Evolutionary conservation across 2,113 vertebrate species (phyloP).

Genomic region (Bombycilla garrulus): DNA sequence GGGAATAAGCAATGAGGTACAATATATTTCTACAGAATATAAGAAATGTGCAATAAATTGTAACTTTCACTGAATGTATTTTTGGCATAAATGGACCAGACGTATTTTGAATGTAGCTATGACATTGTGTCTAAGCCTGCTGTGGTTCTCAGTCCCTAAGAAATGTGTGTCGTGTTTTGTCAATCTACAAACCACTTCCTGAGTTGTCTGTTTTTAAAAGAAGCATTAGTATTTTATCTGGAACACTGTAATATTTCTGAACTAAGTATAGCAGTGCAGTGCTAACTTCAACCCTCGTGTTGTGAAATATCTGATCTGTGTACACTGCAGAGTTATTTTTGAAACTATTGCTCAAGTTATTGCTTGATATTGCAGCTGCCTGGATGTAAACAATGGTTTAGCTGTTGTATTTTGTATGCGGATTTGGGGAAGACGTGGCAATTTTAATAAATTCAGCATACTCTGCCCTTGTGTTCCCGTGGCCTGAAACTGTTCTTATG

Average conservation of each 20-base stretch:
- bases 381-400: conserved; percentile 69
- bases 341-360: conserved; percentile 48
- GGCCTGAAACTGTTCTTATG: conserved; percentile 18
- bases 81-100: conserved; percentile 1
- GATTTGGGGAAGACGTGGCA: conserved; percentile 58
- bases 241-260: conserved; percentile 47
- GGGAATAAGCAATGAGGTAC: background rate
- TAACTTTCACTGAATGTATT: conserved; percentile 49
- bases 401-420: conserved; percentile 75
- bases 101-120: conserved; percentile 38
- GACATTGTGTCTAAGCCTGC: conserved; percentile 25
- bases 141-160: conserved; percentile 18
- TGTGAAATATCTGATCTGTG: conserved; percentile 46
- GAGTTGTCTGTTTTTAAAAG: conserved; percentile 10
- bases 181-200: background rate
- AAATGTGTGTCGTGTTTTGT: conserved; percentile 16
- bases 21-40: background rate
- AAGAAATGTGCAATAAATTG: conserved; percentile 56
- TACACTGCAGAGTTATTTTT: conserved; percentile 59
- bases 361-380: conserved; percentile 48
- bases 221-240: conserved; percentile 42
- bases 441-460: conserved; percentile 66
- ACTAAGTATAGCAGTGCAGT: background rate
- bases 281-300: conserved; percentile 16
- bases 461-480: conserved; percentile 43